Conservation (phyloP, 1,140 invertebrate genomes). For the Aplysia californica region DNA sequence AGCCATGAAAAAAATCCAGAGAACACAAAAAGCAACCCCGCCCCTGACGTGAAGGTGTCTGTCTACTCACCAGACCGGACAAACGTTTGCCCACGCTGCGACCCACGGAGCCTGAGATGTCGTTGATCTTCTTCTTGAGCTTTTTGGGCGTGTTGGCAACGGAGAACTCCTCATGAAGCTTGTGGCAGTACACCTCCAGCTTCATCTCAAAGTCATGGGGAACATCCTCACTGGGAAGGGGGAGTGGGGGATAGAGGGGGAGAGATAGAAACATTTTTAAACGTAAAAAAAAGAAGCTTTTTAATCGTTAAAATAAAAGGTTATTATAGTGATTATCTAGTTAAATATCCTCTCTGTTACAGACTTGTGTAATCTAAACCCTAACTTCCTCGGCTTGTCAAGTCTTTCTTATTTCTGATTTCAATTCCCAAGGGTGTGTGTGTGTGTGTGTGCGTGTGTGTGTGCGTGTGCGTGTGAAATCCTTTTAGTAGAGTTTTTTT, state of each 20-base stretch:
- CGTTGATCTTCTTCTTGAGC: slow-evolving; percentile 76
- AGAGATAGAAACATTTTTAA: background rate
- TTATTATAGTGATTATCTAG: background rate
- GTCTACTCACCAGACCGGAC: slow-evolving; percentile 62
- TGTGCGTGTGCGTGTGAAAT: too few relatives aligned
- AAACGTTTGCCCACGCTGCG: slow-evolving; percentile 75
- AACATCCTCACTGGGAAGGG: slow-evolving; percentile 72
- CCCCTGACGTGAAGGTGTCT: too few relatives aligned
- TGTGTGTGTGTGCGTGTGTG: too few relatives aligned
- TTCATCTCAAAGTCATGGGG: slow-evolving; percentile 76
- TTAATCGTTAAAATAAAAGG: background rate
- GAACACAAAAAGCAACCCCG: too few relatives aligned
- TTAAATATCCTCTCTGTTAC: too few relatives aligned
- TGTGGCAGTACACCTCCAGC: slow-evolving; percentile 78
- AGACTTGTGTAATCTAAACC: too few relatives aligned
- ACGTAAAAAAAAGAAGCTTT: background rate
- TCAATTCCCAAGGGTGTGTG: too few relatives aligned
- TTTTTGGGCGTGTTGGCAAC: slow-evolving; percentile 78
- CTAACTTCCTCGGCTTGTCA: too few relatives aligned
- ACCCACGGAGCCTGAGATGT: slow-evolving; percentile 75
- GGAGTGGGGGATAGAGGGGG: background rate
- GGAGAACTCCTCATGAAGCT: slow-evolving; percentile 77
- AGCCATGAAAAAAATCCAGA: too few relatives aligned
- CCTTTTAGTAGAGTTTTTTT: background rate
- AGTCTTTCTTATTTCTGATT: too few relatives aligned